Evolutionary conservation across 2,797 vertebrate genomes (phyloP), one percentile per base, ranked within the genome.

Genomic region (Macropus fuliginosus): DNA sequence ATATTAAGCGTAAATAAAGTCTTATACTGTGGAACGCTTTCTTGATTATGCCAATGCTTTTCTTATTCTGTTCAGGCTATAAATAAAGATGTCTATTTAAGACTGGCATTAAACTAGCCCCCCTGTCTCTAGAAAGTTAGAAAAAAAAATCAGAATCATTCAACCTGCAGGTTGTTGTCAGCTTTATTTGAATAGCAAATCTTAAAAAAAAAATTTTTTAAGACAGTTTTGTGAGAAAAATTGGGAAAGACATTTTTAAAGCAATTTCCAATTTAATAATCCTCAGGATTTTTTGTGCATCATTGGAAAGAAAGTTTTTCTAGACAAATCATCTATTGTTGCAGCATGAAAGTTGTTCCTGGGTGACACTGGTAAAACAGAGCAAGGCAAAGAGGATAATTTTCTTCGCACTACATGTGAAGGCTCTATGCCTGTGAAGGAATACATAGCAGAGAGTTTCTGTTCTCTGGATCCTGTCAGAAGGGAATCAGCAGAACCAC

Each of bases 71-170:
- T 90, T 96, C 91, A 97, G 94, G 52, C 56, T 97, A 98, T 97
- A 98, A 97, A 98, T 98, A 97, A 91, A 98, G 94, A 93, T 95
- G 97, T 98, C 97, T 97, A 93, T 98, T 98, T 98, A 97, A 96
- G 96, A 56, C 55, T 98, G 97, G 92, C 56, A 94, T 97, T 97
- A 87, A 96, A 98, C 94, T 40, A 97, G 97, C 95, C 95, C 96
- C 98, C 94, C 96, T 98, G 92, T 93, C 97, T 95, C 52, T 96
- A 93, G 92, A 40, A 56, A 52, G 55, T 40, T 4, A 55, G 16
- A 55, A 16, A 74, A 55, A 92, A 95, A 91, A 95, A 91, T 96
- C 92, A 97, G 92, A 97, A 95, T 95, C 94, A 94, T 92, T 98
- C 94, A 97, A 97, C 31, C 91, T 97, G 94, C 90, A 97, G 94